These are phyloP conservation scores for Ciconia maguari DNA, from an alignment of 2,113 vertebrate genomes.

Conservation along the genomic window DNA sequence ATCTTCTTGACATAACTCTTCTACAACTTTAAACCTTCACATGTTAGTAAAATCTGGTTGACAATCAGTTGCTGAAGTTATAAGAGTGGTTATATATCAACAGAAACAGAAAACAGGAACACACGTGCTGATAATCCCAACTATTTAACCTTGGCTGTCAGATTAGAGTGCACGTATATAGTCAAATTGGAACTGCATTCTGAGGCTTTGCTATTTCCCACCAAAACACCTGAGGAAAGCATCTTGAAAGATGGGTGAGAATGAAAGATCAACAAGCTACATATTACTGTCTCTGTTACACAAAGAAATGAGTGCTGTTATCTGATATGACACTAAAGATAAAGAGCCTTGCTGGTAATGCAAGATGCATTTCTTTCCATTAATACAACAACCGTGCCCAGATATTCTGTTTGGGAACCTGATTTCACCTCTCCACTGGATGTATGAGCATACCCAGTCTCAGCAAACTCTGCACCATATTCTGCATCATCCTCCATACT, in stretches of 20 bases:
- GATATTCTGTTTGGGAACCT: neutral
- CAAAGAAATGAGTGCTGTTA: rapidly evolving
- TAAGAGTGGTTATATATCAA: neutral
- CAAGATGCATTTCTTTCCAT: neutral
- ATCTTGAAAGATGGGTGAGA: neutral
- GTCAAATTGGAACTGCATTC: neutral
- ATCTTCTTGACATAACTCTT: neutral
- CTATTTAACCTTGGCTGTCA: neutral
- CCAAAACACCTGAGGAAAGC: neutral
- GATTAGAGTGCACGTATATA: neutral
- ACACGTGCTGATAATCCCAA: neutral
- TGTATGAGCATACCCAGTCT: neutral
- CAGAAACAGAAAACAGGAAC: neutral
- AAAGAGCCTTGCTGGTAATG: neutral
- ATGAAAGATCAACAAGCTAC: neutral
- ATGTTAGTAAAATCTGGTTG: neutral
- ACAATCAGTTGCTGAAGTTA: neutral
- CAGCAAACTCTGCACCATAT: neutral
- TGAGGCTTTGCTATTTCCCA: neutral
- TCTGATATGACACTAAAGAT: neutral
- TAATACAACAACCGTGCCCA: neutral
- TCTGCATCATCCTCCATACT: neutral
- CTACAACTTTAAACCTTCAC: neutral
- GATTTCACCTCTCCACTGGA: neutral
- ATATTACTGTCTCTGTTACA: neutral